Conservation (phyloP, 2,797 vertebrate species). For the Epinephelus awoara region DNA sequence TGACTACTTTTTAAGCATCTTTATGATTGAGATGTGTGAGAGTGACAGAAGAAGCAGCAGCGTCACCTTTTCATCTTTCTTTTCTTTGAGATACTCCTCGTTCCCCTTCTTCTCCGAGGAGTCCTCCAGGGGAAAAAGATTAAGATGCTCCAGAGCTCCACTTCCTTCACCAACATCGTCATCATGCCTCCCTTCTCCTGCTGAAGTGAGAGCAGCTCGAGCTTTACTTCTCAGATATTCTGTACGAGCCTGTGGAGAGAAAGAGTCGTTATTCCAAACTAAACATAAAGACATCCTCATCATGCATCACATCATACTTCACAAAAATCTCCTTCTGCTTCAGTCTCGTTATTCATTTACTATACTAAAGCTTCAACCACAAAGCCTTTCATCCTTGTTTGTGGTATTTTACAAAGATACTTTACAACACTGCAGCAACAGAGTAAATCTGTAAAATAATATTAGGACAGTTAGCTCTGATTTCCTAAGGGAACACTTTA, state of each 20-base stretch:
- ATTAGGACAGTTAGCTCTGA: not conserved
- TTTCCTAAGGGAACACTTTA: not conserved
- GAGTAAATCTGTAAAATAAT: not conserved
- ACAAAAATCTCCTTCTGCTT: not conserved
- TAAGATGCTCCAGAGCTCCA: constrained; percentile 81
- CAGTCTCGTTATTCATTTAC: not conserved
- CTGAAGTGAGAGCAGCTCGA: constrained; percentile 74
- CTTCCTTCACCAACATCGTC: constrained; percentile 24
- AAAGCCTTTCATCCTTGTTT: not conserved
- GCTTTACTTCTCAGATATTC: constrained; percentile 89
- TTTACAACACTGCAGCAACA: not conserved
- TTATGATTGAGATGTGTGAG: accelerated
- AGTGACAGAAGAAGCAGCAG: not conserved
- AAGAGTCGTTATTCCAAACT: not conserved
- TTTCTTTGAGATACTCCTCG: constrained; percentile 91
- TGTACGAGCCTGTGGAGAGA: constrained; percentile 87
- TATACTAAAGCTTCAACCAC: not conserved
- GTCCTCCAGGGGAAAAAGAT: constrained; percentile 90
- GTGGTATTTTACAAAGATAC: not conserved
- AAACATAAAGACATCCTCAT: not conserved
- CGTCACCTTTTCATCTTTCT: constrained; percentile 89
- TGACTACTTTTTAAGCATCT: not conserved
- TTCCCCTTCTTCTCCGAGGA: constrained; percentile 87
- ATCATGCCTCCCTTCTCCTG: constrained; percentile 37
- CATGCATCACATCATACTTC: not conserved